These are phyloP conservation scores for Epirrhoe alternata DNA, from an alignment of 2,888 invertebrate species.

Conservation along the genomic window DNA sequence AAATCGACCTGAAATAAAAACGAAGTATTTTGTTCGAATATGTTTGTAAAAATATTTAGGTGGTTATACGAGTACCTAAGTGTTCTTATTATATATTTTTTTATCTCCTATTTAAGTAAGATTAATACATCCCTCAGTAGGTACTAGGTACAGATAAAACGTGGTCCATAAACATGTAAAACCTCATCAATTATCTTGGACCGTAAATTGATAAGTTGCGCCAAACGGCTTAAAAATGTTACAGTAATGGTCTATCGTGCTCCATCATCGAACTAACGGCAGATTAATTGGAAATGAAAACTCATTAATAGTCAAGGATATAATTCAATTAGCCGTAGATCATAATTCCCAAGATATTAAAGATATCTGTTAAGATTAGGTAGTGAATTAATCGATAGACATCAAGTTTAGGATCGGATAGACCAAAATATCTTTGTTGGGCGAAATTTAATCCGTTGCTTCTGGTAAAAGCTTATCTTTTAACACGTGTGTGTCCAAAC, in stretches of 20 bases:
- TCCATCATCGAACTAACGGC: slow-evolving; percentile 56
- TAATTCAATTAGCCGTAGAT: slow-evolving; percentile 65
- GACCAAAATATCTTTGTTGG: not conserved
- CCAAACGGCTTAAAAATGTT: slow-evolving; percentile 54
- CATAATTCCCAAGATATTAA: slow-evolving; percentile 47
- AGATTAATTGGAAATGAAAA: slow-evolving; percentile 70
- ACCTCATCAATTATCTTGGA: slow-evolving; percentile 24
- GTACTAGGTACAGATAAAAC: slow-evolving; percentile 18
- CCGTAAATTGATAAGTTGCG: slow-evolving; percentile 50
- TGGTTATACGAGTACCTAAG: too few relatives aligned
- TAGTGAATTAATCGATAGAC: not conserved
- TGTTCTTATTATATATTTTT: slow-evolving; percentile 5
- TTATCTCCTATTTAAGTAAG: slow-evolving; percentile 19
- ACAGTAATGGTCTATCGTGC: slow-evolving; percentile 62
- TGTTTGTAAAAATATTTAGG: too few relatives aligned
- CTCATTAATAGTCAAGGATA: slow-evolving; percentile 58
- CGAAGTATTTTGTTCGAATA: too few relatives aligned
- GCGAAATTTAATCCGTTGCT: slow-evolving; percentile 30
- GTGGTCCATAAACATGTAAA: slow-evolving; percentile 22
- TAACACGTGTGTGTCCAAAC: slow-evolving; percentile 43
- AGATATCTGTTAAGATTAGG: not conserved
- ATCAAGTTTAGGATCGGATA: not conserved
- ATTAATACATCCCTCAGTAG: slow-evolving; percentile 23
- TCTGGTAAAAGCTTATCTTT: slow-evolving; percentile 42
- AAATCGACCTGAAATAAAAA: not conserved